Base-by-base conservation (phyloP, 2,888 invertebrate species). In the Megastigmus dorsalis region DNA sequence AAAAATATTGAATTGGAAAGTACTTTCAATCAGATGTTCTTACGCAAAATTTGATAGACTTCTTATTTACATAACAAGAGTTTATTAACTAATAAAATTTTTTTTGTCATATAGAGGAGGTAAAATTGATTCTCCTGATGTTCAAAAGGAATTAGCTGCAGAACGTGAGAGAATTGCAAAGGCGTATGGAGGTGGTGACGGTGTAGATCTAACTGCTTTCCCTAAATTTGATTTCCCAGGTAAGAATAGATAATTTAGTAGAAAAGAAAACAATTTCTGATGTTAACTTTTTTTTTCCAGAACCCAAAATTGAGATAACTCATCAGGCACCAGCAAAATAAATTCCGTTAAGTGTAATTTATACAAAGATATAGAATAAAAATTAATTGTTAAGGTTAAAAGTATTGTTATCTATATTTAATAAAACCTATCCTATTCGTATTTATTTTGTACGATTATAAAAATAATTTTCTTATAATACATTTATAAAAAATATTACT, bases 121-220 rank as follows among this genome's bases (percentile, higher is more conserved):
- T 3, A 74, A 76, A 50, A 3, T 69, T 13, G 60, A 60, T 2
- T 10, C 93, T 63, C 94, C 96, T 0, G 92, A 93, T 28, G 92
- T 94, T 45, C 90, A 95, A 84, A 93, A 91, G 80, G 94, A 95
- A 85, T 88, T 95, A 76, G 92, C 93, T 84, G 89, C 92, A 13
- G 96, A 97, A 85, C 87, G 97, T 80, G 95, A 95, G 5, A 95
- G 95, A 88, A 90, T 97, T 38, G 92, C 94, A 65, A 93, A 92
- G 82, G 93, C 93, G 80, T 97, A 89, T 84, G 93, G 93, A 52
- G 95, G 95, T 80, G 93, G 92, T 65, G 85, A 91, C 10, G 95
- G 94, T 50, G 91, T 91, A 3, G 96, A 97, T 85, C 95, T 97
- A 95, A 94, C 95, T 18, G 91, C 95, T 88, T 97, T 98, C 88